A percentile compares a stretch with the other conserved stretches of the same genome.
These are phyloP conservation scores for Zaprionus vittiger DNA, from an alignment of 1,140 invertebrate genomes.

Conservation along the genomic window DNA sequence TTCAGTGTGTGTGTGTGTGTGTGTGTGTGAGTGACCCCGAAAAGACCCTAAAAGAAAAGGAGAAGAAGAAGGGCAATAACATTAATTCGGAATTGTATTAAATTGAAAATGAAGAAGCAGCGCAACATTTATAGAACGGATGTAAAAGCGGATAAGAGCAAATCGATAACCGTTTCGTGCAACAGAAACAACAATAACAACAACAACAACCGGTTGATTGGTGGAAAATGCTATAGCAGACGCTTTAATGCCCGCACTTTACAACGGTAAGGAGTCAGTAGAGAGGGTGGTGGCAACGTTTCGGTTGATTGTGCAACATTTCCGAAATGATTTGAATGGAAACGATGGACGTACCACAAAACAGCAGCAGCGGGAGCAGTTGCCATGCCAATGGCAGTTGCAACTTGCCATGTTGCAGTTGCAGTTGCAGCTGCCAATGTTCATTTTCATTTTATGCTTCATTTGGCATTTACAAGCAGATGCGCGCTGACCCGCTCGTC, in stretches of 20 bases:
- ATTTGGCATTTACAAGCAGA: conserved; percentile 32
- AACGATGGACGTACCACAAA: conserved; percentile 1
- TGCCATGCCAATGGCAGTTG: not conserved
- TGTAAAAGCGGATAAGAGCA: conserved; percentile 29
- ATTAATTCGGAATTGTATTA: conserved; percentile 4
- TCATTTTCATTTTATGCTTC: conserved; percentile 31
- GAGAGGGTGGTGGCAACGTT: not conserved
- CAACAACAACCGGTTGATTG: conserved; percentile 13
- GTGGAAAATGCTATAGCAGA: conserved; percentile 13
- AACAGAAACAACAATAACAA: not conserved
- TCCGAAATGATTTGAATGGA: conserved; percentile 18
- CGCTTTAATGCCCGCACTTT: conserved; percentile 24
- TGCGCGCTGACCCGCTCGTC: not conserved
- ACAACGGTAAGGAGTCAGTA: conserved; percentile 52
- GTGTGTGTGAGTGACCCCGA: not conserved
- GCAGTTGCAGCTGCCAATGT: conserved; percentile 23
- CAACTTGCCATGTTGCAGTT: not conserved
- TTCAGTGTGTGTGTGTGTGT: not conserved
- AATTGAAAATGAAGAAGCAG: conserved; percentile 46
- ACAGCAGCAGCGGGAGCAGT: not conserved
- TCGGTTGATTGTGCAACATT: conserved; percentile 16
- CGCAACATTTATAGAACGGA: conserved; percentile 32
- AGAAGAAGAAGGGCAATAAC: conserved; percentile 8
- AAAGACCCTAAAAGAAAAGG: not conserved
- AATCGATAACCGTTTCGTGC: conserved; percentile 10